Evolutionary conservation across 2,888 invertebrate species (phyloP).

Genomic region (Willowsia nigromaculata): DNA sequence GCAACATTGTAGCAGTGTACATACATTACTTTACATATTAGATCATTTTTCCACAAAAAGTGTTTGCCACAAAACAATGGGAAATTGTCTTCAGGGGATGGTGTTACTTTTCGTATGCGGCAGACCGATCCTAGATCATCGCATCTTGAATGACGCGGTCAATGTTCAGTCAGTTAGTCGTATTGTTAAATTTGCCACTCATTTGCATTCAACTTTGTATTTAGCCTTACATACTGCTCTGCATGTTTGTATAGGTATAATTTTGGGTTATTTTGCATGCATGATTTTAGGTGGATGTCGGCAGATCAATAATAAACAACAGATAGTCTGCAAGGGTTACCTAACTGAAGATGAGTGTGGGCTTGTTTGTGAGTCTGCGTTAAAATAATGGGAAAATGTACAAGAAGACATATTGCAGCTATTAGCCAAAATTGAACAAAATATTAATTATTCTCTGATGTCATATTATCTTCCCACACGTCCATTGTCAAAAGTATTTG

Average conservation of each 20-base stretch:
- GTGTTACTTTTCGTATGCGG: neutral
- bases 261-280: neutral
- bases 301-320: neutral
- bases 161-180: conserved; percentile 22
- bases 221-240: neutral
- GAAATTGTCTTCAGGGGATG: conserved; percentile 37
- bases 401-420: conserved; percentile 11
- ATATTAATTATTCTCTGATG: conserved; percentile 66
- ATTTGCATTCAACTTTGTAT: neutral
- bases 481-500: conserved; percentile 61
- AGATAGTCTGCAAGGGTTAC: neutral
- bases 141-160: conserved; percentile 30
- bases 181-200: too few relatives aligned
- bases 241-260: too few relatives aligned
- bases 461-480: conserved; percentile 58
- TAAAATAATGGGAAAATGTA: conserved; percentile 6
- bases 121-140: conserved; percentile 36
- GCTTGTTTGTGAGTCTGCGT: neutral
- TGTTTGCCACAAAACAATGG: conserved; percentile 11
- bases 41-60: neutral
- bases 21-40: too few relatives aligned
- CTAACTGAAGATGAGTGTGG: neutral
- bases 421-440: conserved; percentile 37
- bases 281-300: neutral
- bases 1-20: neutral